Evolutionary conservation across 2,113 vertebrate genomes (phyloP), one percentile per base, ranked within the genome.

Genomic region (Muntiacus muntjak): DNA sequence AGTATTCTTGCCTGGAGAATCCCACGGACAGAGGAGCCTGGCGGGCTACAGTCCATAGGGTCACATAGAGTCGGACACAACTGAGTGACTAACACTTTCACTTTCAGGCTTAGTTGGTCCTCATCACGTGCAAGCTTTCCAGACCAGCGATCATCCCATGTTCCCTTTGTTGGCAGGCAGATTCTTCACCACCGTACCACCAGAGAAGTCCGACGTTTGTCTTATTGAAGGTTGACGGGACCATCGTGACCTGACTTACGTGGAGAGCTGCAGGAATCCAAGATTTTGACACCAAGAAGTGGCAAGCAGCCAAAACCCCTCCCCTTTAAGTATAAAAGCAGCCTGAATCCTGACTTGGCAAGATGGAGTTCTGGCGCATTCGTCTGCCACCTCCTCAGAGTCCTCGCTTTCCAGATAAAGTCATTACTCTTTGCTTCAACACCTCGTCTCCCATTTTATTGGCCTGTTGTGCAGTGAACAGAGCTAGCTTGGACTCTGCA

Each of bases 11-110:
- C 33, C 33, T 19, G 17, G n/a, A 21, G 17, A 71, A 36, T 11
- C 64, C 4, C 64, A 21, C 8, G 17, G 64, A 71, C 4, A 71
- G 64, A 71, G 9, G 17, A 71, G 17, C n/a, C 17, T 21, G 64
- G 64, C 0, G 0, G 4, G n/a, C n/a, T 71, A 11, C n/a, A 6
- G 1, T 36, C 17, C 64, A 11, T 6, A 36, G 64, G 17, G 64
- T 71, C 64, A 2, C n/a, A 21, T 0, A 5, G n/a, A 21, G n/a
- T 36, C 64, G 0, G 1, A 67, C 64, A 67, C 33, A 67, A 67
- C 17, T 21, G 17, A 36, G 64, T 2, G 4, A 9, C 17, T 21
- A 36, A 21, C n/a, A 71, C n/a, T 67, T 36, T 21, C n/a, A 36
- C 2, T 36, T 71, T 36, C 43, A 28, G 74, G 74, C 43, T 78